Percentiles rank a stretch among this genome's conserved stretches.
Conservation (phyloP, 2,888 invertebrate genomes). For the Folsomia manolachei region DNA sequence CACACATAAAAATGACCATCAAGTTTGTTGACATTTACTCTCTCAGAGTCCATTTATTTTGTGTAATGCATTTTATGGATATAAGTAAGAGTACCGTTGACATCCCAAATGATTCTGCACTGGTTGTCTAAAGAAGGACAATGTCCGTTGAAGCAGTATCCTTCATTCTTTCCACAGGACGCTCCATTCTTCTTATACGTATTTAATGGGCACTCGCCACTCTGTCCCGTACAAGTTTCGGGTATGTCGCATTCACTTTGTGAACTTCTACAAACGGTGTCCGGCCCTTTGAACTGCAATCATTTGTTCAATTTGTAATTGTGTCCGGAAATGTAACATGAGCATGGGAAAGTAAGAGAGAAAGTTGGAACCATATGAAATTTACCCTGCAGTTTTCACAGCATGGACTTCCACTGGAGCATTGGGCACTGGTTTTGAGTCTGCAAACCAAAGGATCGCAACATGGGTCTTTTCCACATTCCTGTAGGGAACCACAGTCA, state of each 20-base stretch:
- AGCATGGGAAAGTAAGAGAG: slow-evolving; percentile 14
- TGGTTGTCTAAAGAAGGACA: slow-evolving; percentile 85
- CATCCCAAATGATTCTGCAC: slow-evolving; percentile 92
- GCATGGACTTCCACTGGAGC: slow-evolving; percentile 81
- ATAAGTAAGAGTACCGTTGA: slow-evolving; percentile 56
- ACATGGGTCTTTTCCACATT: slow-evolving; percentile 89
- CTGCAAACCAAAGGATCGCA: slow-evolving; percentile 88
- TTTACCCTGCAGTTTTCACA: slow-evolving; percentile 85
- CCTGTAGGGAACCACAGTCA: slow-evolving; percentile 90
- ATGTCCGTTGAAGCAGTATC: slow-evolving; percentile 86
- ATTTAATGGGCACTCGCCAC: slow-evolving; percentile 85
- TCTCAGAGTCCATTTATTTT: too few species aligned
- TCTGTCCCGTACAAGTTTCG: slow-evolving; percentile 85
- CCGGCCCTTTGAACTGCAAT: slow-evolving; percentile 67
- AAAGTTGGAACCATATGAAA: too few species aligned
- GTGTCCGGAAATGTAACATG: neutral
- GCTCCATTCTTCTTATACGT: slow-evolving; percentile 90
- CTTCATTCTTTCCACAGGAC: slow-evolving; percentile 68
- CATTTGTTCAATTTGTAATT: neutral
- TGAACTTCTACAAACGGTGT: slow-evolving; percentile 79
- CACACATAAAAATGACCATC: neutral
- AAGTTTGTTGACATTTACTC: neutral
- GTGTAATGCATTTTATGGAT: neutral
- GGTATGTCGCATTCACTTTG: slow-evolving; percentile 93
- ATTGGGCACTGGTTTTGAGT: slow-evolving; percentile 87